Percentiles rank a stretch among this genome's conserved stretches.
These are phyloP conservation scores for Mastigias papua DNA, from an alignment of 30 jellyfish, hydroid and myxozoan species.

Conservation along the genomic window DNA sequence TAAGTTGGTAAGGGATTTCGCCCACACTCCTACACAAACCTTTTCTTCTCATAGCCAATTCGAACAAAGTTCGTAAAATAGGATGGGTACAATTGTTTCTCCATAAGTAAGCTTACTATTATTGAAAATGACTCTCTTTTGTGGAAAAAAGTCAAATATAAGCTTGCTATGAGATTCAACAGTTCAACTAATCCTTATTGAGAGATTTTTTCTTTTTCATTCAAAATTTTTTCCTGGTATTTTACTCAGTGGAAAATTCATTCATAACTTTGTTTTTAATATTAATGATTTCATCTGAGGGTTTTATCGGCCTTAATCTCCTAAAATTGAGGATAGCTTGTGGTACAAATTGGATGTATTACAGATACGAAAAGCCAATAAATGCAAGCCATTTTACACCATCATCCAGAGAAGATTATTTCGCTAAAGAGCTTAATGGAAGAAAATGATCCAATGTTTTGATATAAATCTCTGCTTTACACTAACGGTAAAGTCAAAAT, in stretches of 20 bases:
- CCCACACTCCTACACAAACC: slow-evolving; percentile 14
- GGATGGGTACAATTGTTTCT: too few species aligned
- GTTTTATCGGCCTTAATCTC: background rate
- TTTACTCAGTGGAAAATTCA: background rate
- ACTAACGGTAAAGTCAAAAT: background rate
- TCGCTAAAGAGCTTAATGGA: background rate
- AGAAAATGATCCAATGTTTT: background rate
- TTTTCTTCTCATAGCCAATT: background rate
- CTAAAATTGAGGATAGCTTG: background rate
- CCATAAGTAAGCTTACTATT: background rate
- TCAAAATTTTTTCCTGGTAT: background rate
- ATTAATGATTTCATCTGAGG: background rate
- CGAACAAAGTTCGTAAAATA: too few species aligned
- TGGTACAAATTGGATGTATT: background rate
- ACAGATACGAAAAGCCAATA: background rate
- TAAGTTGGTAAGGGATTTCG: background rate
- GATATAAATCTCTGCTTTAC: background rate
- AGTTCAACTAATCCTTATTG: background rate
- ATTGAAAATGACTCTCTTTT: background rate
- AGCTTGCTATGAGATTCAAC: background rate
- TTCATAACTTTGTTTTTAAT: background rate
- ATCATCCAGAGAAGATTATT: background rate
- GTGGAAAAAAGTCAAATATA: background rate
- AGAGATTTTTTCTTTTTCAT: background rate
- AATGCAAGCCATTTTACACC: background rate